Evolutionary conservation across 2,888 invertebrate species (phyloP), one percentile per base, ranked within the genome.

Genomic region (Erebia ligea): DNA sequence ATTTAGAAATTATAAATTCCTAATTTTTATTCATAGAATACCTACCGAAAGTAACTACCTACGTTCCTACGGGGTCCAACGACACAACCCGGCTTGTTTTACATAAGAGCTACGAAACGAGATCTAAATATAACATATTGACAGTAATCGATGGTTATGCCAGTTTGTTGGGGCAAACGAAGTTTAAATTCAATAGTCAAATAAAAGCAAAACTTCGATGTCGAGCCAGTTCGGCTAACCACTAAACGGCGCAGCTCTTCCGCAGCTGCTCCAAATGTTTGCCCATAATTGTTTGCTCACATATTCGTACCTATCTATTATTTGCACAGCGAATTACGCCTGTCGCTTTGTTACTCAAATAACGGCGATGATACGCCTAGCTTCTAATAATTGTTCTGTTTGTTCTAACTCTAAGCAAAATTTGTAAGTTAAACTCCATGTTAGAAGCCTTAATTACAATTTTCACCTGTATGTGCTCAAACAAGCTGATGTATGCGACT

Each of bases 281-380:
- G 72, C 73, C 83, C 85, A 75, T 86, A 83, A 83, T 80, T 89
- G 86, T 89, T 87, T 88, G 86, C 81, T 80, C 82, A 81, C 82
- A 84, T 85, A 86, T 87, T 86, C 84, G 77, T 76, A 76, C 77
- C 83, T 34, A 85, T 87, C 85, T 87, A 86, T 87, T 89, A 86
- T 90, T 88, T 89, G 85, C 77, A 79, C 82, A 79, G 77, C 74
- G 83, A 83, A 87, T 89, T 84, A 89, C 82, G 81, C 76, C 76
- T 81, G 81, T 82, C 82, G 81, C 84, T 86, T 86, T 80, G 81
- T 78, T 78, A 79, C 79, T 77, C 80, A 81, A 79, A 81, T 79
- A 78, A 73, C 76, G 74, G 73, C 73, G 71, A 77, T 76, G 76
- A 77, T 77, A 79, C 76, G 74, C 71, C 69, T 75, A 70, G 67